Evolutionary conservation across 1,140 invertebrate species (phyloP).

Genomic region (Lucilia cuprina): DNA sequence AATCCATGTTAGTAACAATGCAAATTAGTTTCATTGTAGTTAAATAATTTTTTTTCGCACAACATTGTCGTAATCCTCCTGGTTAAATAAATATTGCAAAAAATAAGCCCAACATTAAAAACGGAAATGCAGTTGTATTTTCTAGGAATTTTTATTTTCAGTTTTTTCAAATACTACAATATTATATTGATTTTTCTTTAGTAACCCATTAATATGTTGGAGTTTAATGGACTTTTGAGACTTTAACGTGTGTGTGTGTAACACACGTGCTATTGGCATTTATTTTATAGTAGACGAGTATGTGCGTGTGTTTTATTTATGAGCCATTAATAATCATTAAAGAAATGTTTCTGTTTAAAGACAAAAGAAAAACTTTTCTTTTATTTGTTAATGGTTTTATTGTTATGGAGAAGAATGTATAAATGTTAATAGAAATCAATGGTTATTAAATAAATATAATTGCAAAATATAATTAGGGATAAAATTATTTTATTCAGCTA

Average conservation of each 20-base stretch:
- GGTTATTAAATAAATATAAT: too few species aligned
- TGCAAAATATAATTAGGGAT: too few species aligned
- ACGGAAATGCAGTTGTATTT: constrained; percentile 11
- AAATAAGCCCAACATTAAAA: background rate
- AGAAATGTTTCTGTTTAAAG: background rate
- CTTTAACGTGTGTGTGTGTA: too few species aligned
- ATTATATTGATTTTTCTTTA: background rate
- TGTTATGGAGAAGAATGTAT: background rate
- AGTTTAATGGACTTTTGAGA: background rate
- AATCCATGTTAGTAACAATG: background rate
- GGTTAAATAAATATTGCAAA: background rate
- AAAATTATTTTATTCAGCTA: too few species aligned
- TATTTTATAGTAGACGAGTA: background rate
- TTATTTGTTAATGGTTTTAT: background rate
- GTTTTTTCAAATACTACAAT: background rate
- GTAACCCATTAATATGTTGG: background rate
- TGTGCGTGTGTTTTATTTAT: background rate
- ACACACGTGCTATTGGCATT: too few species aligned
- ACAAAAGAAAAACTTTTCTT: background rate
- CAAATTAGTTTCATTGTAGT: background rate
- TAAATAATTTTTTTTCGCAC: background rate
- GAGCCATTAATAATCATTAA: background rate
- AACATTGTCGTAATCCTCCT: background rate
- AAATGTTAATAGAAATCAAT: too few species aligned
- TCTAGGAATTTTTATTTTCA: background rate